A percentile compares a stretch with the other conserved stretches of the same genome.
Conservation (phyloP, 2,888 invertebrate genomes). For the Xestia xanthographa region DNA sequence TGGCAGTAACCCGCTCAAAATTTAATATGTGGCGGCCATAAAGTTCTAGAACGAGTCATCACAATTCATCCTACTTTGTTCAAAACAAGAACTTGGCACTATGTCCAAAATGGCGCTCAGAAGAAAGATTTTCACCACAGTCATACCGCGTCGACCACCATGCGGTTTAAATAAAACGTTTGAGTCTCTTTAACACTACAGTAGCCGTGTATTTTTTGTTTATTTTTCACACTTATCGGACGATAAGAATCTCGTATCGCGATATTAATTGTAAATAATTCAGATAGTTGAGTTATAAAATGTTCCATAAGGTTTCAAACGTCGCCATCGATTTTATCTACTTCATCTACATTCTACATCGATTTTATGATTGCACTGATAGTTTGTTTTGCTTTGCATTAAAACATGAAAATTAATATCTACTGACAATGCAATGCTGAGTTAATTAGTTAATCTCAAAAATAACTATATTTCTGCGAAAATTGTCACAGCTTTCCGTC, state of each 20-base stretch:
- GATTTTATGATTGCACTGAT: constrained; percentile 16
- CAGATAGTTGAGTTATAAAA: constrained; percentile 28
- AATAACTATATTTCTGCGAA: constrained; percentile 13
- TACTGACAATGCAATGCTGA: neutral
- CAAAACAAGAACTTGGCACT: constrained; percentile 57
- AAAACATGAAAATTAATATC: neutral
- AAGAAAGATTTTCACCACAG: constrained; percentile 40
- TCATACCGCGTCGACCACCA: constrained; percentile 11
- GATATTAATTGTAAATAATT: constrained; percentile 46
- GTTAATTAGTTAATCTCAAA: constrained; percentile 7
- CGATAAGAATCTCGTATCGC: constrained; percentile 50
- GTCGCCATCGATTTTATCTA: constrained; percentile 24
- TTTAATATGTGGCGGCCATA: constrained; percentile 48
- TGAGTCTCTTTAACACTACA: constrained; percentile 26
- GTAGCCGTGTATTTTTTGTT: constrained; percentile 39
- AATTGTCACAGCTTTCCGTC: constrained; percentile 47
- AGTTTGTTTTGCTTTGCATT: neutral
- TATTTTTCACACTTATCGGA: constrained; percentile 43
- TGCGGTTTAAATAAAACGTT: constrained; percentile 30
- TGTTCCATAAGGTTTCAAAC: constrained; percentile 12
- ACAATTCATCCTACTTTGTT: constrained; percentile 56
- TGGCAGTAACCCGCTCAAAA: constrained; percentile 39
- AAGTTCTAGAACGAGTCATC: constrained; percentile 33
- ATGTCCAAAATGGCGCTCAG: constrained; percentile 19
- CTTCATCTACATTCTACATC: too few species aligned